Percentiles rank a stretch among this genome's conserved stretches.
Conservation (phyloP, 2,888 invertebrate genomes). For the Coecobrya sp. region DNA sequence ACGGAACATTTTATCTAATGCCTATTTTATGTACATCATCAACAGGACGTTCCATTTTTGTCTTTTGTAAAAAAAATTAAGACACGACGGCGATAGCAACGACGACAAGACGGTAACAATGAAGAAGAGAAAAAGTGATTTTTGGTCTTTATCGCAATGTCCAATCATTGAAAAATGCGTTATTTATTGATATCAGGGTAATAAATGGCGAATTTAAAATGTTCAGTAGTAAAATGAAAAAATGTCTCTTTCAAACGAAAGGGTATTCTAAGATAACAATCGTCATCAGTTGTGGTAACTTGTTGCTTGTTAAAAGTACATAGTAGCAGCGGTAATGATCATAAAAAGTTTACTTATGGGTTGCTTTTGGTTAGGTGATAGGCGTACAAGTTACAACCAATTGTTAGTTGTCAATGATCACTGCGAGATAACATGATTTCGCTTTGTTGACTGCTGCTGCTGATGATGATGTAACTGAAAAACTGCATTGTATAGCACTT, state of each 20-base stretch:
- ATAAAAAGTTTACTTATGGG: not conserved
- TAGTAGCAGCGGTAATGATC: not conserved
- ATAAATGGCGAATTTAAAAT: slow-evolving; percentile 6
- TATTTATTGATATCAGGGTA: slow-evolving; percentile 31
- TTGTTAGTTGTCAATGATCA: slow-evolving; percentile 29
- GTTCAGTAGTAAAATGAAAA: slow-evolving; percentile 14
- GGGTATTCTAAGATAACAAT: slow-evolving; percentile 18
- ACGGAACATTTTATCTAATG: not conserved
- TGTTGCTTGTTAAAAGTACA: not conserved
- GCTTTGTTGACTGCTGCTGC: slow-evolving; percentile 11
- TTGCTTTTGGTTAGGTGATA: slow-evolving; percentile 29
- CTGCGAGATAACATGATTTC: slow-evolving; percentile 24
- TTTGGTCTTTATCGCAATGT: slow-evolving; percentile 16
- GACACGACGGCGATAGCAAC: not conserved
- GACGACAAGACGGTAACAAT: slow-evolving; percentile 8
- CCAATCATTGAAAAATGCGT: slow-evolving; percentile 8
- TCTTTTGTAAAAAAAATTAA: not conserved
- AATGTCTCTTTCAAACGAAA: slow-evolving; percentile 36
- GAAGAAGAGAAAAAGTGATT: slow-evolving; percentile 24
- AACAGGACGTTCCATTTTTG: slow-evolving; percentile 33
- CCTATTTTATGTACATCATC: not conserved
- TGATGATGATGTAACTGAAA: slow-evolving; percentile 38
- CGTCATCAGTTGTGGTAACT: slow-evolving; percentile 1
- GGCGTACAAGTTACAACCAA: slow-evolving; percentile 43
- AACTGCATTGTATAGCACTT: not conserved